Evolutionary conservation across 2,113 vertebrate genomes (phyloP).

Genomic region (Pluvianellus socialis): DNA sequence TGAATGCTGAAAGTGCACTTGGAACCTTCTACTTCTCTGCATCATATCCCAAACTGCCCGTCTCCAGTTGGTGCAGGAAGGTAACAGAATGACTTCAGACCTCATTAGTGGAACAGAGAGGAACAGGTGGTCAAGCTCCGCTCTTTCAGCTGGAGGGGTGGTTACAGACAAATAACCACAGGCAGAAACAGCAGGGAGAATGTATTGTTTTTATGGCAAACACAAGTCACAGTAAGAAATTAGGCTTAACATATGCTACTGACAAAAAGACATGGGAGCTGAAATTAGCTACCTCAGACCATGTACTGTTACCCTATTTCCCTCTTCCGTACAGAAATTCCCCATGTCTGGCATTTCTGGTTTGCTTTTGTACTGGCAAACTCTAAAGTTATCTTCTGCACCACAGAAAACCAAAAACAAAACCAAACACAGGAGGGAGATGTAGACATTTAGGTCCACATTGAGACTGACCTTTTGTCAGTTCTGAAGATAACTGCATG

Average conservation of each 20-base stretch:
- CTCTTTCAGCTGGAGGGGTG: background rate
- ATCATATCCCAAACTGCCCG: background rate
- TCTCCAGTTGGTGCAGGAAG: background rate
- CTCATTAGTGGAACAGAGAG: background rate
- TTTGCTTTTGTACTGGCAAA: background rate
- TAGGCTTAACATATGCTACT: background rate
- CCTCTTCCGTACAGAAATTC: background rate
- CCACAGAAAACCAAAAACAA: background rate
- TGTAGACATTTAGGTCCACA: background rate
- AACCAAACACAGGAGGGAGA: fast-evolving
- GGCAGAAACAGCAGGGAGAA: background rate
- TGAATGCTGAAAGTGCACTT: background rate
- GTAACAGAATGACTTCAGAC: background rate
- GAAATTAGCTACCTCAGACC: background rate
- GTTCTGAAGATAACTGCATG: background rate
- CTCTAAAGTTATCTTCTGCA: background rate
- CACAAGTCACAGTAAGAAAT: background rate
- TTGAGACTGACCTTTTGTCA: background rate
- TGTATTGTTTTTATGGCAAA: background rate
- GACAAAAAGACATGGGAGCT: background rate
- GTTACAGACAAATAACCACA: background rate
- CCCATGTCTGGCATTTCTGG: background rate
- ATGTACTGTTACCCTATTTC: background rate
- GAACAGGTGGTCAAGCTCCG: fast-evolving
- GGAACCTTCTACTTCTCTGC: background rate